These are phyloP conservation scores for Drosophila paulistorum DNA, from an alignment of 1,140 invertebrate species.

Conservation along the genomic window DNA sequence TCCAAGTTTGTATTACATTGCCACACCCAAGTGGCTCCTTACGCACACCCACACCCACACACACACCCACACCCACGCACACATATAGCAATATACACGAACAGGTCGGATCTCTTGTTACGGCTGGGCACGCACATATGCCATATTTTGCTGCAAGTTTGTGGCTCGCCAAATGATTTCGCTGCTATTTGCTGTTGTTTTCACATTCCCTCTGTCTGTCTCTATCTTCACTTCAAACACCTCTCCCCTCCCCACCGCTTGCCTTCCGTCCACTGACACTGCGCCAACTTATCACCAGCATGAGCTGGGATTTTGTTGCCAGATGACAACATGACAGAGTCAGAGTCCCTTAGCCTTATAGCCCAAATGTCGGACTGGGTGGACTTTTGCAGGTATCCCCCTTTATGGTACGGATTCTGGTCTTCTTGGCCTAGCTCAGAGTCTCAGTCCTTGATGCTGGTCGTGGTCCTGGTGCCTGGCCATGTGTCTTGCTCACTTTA, in stretches of 20 bases:
- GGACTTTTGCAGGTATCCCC: slow-evolving; percentile 2
- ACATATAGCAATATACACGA: too few relatives aligned
- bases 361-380: slow-evolving; percentile 6
- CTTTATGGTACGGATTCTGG: slow-evolving; percentile 1
- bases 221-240: background rate
- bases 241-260: background rate
- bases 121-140: slow-evolving; percentile 20
- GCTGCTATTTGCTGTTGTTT: slow-evolving; percentile 11
- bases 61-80: background rate
- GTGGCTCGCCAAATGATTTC: slow-evolving; percentile 20
- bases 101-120: slow-evolving; percentile 9
- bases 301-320: slow-evolving; percentile 21
- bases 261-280: background rate
- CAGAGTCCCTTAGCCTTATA: slow-evolving; percentile 13
- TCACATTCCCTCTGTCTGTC: slow-evolving; percentile 4
- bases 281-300: slow-evolving; percentile 7
- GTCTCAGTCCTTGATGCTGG: background rate
- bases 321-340: slow-evolving; percentile 24
- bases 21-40: background rate
- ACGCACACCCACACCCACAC: background rate
- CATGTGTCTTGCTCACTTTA: slow-evolving; percentile 22
- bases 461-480: background rate
- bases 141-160: slow-evolving; percentile 25
- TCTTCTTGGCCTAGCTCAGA: background rate
- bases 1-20: slow-evolving; percentile 6